Evolutionary conservation across 1,140 invertebrate species (phyloP).

Genomic region (Cydia amplana): DNA sequence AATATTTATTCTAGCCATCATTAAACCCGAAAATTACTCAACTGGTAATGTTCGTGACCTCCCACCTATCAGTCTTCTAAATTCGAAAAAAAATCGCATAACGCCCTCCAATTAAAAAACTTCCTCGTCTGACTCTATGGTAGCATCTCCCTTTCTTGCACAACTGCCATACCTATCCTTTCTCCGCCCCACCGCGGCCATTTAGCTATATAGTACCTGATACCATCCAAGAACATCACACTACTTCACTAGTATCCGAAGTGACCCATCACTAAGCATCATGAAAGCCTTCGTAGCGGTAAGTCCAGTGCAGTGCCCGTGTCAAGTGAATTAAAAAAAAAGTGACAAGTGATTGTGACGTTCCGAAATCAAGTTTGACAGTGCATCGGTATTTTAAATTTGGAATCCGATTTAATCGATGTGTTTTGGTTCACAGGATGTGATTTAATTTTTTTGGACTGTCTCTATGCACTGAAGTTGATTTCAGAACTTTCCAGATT

Average conservation of each 20-base stretch:
- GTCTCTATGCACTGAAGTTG: slow-evolving; percentile 42
- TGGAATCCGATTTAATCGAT: slow-evolving; percentile 20
- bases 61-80: slow-evolving; percentile 50
- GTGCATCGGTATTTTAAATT: slow-evolving; percentile 43
- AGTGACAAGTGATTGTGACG: slow-evolving; percentile 66
- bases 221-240: slow-evolving; percentile 58
- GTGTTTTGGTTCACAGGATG: slow-evolving; percentile 23
- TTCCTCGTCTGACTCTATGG: slow-evolving; percentile 57
- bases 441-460: slow-evolving; percentile 24
- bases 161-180: slow-evolving; percentile 68
- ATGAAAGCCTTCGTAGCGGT: slow-evolving; percentile 78
- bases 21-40: slow-evolving; percentile 28
- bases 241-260: slow-evolving; percentile 64
- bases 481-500: slow-evolving; percentile 41
- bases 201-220: slow-evolving; percentile 66
- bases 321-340: slow-evolving; percentile 47
- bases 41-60: slow-evolving; percentile 41
- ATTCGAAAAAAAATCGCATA: slow-evolving; percentile 54
- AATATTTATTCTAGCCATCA: slow-evolving; percentile 26
- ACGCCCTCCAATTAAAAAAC: slow-evolving; percentile 68
- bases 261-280: slow-evolving; percentile 71
- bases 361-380: slow-evolving; percentile 59
- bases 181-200: slow-evolving; percentile 69
- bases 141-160: slow-evolving; percentile 70
- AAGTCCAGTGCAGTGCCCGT: slow-evolving; percentile 64